Base-by-base conservation (phyloP, 2,113 vertebrate species). In the Nanorana parkeri region DNA sequence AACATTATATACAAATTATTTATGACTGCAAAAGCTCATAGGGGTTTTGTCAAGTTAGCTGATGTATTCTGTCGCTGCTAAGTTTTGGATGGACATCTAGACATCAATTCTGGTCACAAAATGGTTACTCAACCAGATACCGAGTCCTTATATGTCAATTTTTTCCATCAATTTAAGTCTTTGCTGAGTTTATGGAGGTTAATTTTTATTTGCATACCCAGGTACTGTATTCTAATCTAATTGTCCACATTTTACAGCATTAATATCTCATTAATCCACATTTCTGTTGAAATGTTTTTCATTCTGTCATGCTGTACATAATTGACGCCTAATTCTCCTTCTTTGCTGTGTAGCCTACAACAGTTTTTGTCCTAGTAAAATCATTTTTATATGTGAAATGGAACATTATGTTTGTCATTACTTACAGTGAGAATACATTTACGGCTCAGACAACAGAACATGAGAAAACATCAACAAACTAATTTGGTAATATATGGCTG, bases 381-480 rank as follows among this genome's bases (percentile, higher is more conserved):
- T 69, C 17, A 69, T 66, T 58, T 79, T 56, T 74, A 41, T 47
- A 61, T 24, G 29, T 69, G 55, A 60, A 71, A 68, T n/a, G 21
- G 56, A 64, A 55, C 60, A 67, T 67, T 76, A 75, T 76, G 52
- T 68, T 68, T 51, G 64, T 74, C 54, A 29, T 75, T 67, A 23
- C 54, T 83, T 74, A 81, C 47, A 41, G 63, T 21, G 36, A 47
- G 61, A 47, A 47, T 29, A 75, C 61, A 75, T 67, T 66, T 65
- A 66, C 69, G 74, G 51, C 24, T 19, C 47, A 67, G 80, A 67
- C 80, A 67, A 74, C 47, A 36, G 69, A 67, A 81, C 51, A n/a
- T 55, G 47, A 56, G 64, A 83, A 76, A 64, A 83, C 72, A 81
- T 81, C 80, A 81, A 81, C 80, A 81, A 75, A 56, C 47, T 66